These are phyloP conservation scores for Pelecanoides urinatrix DNA, from an alignment of 2,113 vertebrate genomes.

Conservation along the genomic window DNA sequence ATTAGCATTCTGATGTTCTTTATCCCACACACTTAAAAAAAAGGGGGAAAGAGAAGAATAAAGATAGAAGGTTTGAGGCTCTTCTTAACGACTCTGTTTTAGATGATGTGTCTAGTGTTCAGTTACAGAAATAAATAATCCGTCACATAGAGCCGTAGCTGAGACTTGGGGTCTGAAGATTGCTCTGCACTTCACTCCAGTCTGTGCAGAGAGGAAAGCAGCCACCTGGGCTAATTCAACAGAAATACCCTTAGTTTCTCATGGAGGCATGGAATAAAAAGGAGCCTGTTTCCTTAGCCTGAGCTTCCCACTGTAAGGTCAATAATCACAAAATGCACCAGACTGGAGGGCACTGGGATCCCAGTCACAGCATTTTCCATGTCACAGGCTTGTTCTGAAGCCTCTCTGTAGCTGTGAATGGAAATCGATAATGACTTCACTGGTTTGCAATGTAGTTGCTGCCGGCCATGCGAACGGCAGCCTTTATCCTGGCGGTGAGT, in stretches of 20 bases:
- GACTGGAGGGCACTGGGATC: neutral
- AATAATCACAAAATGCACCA: neutral
- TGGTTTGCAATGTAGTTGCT: neutral
- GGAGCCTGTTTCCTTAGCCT: neutral
- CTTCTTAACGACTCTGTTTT: neutral
- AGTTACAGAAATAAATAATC: neutral
- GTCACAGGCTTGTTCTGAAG: neutral
- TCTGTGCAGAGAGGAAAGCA: neutral
- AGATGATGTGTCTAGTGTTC: neutral
- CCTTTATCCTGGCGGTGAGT: neutral
- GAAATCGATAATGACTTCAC: neutral
- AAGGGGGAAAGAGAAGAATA: neutral
- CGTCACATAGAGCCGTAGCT: neutral
- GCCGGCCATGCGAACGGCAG: accelerated
- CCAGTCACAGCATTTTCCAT: neutral
- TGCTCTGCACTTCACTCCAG: neutral
- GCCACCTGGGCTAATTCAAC: neutral
- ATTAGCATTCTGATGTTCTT: neutral
- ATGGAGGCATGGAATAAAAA: neutral
- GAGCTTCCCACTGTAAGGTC: neutral
- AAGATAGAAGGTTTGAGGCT: neutral
- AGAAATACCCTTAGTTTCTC: neutral
- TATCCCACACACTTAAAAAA: neutral
- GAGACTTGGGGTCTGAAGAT: neutral
- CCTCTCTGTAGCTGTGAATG: neutral